These are phyloP conservation scores for Liparis tanakae DNA, from an alignment of 2,797 vertebrate genomes.

Conservation along the genomic window DNA sequence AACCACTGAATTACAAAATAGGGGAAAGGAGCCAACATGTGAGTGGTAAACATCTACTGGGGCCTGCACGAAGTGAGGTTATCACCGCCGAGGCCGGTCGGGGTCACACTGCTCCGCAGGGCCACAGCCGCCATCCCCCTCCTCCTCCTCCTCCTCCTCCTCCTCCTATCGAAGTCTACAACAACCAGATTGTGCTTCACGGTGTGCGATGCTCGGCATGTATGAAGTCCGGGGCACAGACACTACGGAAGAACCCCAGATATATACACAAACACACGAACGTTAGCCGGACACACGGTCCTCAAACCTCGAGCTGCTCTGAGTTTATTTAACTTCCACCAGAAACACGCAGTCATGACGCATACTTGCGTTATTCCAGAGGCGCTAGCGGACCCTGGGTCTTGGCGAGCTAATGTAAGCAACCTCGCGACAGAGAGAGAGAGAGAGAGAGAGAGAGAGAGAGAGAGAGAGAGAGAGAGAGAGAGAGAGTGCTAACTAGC, in stretches of 20 bases:
- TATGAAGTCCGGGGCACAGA: slow-evolving; percentile 26
- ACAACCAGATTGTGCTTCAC: rapidly evolving
- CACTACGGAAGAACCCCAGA: slow-evolving; percentile 59
- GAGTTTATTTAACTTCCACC: too few species aligned
- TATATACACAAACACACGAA: slow-evolving; percentile 22
- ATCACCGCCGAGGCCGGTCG: background rate
- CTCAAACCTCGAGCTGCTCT: background rate
- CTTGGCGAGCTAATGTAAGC: slow-evolving; percentile 35
- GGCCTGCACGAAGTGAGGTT: background rate
- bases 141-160: too few species aligned
- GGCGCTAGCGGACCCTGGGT: background rate
- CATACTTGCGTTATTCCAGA: background rate
- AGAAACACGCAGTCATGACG: background rate
- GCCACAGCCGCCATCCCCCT: too few species aligned
- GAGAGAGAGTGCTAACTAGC: slow-evolving; percentile 58
- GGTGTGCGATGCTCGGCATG: slow-evolving; percentile 16
- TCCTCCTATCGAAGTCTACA: background rate
- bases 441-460: slow-evolving; percentile 10
- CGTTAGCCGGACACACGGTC: slow-evolving; percentile 19
- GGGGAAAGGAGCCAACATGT: background rate
- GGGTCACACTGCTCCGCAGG: background rate
- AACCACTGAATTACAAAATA: background rate
- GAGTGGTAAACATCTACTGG: background rate
- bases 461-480: slow-evolving; percentile 10
- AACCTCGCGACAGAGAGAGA: slow-evolving; percentile 22